Conservation (phyloP, 2,113 vertebrate species). For the Spea multiplicata region DNA sequence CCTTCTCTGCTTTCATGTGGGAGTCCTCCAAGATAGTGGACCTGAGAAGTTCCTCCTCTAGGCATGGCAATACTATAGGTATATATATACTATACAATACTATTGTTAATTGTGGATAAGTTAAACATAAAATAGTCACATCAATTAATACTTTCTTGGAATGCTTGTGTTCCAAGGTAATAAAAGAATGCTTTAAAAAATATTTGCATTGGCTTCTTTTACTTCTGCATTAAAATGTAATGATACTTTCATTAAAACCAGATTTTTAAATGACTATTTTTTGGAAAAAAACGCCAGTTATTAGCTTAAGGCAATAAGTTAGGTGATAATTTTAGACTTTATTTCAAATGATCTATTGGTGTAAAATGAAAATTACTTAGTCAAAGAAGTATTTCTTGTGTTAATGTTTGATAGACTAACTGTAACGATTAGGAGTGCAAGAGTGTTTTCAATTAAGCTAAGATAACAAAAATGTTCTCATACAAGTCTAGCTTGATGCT, state of each 20-base stretch:
- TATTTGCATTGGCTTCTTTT: conserved; percentile 72
- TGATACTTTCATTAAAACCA: conserved; percentile 62
- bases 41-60: no score
- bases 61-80: no score
- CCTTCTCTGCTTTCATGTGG: no score
- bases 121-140: conserved; percentile 59
- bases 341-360: conserved; percentile 19
- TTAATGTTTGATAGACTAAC: conserved; percentile 22
- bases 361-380: conserved; percentile 26
- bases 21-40: no score
- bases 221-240: conserved; percentile 61
- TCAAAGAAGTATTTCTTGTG: background rate
- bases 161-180: conserved; percentile 57
- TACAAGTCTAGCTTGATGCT: conserved; percentile 15
- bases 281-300: background rate
- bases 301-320: conserved; percentile 25
- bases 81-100: conserved; percentile 53
- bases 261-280: conserved; percentile 54
- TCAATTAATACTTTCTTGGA: conserved; percentile 57
- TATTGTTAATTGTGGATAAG: conserved; percentile 55
- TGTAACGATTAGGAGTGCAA: conserved; percentile 2
- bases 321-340: conserved; percentile 41
- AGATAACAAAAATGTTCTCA: conserved; percentile 31
- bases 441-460: conserved; percentile 29
- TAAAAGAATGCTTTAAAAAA: conserved; percentile 58